Evolutionary conservation across 2,797 vertebrate genomes (phyloP).

Genomic region (Melanogrammus aeglefinus): DNA sequence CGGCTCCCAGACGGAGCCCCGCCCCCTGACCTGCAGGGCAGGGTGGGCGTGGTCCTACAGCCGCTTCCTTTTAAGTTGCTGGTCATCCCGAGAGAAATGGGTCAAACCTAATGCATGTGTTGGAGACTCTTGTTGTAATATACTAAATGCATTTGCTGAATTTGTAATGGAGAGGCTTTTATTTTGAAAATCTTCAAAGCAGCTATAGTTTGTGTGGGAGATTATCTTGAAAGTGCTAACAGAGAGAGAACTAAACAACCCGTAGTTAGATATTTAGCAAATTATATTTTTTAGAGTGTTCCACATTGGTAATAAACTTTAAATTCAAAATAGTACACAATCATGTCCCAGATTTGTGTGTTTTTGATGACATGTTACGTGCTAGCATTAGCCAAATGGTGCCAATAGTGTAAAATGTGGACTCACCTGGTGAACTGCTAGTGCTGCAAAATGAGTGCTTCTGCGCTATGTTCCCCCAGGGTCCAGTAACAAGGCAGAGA

Average conservation of each 20-base stretch:
- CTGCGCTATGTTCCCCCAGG: background rate
- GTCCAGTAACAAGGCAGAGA: background rate
- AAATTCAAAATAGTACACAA: background rate
- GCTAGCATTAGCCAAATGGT: background rate
- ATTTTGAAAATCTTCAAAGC: background rate
- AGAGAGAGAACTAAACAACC: background rate
- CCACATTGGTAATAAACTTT: background rate
- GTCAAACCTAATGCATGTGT: conserved; percentile 30
- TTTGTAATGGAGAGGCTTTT: too few species aligned
- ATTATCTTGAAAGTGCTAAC: background rate
- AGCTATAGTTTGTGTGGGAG: background rate
- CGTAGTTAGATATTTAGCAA: background rate
- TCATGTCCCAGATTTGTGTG: background rate
- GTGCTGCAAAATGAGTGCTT: too few species aligned
- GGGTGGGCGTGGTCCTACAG: conserved; percentile 73
- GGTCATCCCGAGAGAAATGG: conserved; percentile 50
- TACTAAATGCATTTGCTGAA: too few species aligned
- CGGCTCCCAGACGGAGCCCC: conserved; percentile 48
- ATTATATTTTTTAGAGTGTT: background rate
- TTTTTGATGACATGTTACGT: background rate
- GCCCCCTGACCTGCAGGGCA: conserved; percentile 69
- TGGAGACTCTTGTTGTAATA: background rate
- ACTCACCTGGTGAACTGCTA: too few species aligned
- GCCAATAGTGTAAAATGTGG: background rate
- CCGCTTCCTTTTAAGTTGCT: conserved; percentile 63